Percentiles rank a stretch among this genome's conserved stretches.
phyloP scores from a whole-genome alignment of 2,888 invertebrate genomes.

The Lasioglossum lativentre region DNA sequence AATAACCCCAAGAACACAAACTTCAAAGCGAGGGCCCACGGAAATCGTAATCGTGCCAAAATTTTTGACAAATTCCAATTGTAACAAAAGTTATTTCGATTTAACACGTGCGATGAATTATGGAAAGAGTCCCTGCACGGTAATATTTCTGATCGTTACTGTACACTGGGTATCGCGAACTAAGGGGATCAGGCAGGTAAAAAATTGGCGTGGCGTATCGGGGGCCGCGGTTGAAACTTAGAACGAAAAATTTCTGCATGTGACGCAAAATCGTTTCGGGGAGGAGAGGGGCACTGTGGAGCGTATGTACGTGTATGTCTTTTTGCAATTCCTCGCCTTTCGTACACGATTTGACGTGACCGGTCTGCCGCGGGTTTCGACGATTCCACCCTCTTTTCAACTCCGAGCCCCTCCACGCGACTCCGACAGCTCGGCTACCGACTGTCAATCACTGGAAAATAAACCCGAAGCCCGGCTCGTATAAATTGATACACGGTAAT shows the following conservation, averaged over 20 bases:
- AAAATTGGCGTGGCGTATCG: background rate
- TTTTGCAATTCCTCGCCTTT: constrained; percentile 65
- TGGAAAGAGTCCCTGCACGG: background rate
- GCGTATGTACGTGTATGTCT: constrained; percentile 42
- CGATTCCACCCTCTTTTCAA: constrained; percentile 27
- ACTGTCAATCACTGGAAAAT: constrained; percentile 78
- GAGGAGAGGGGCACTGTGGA: constrained; percentile 3
- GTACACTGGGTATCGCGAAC: constrained; percentile 22
- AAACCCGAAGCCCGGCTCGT: constrained; percentile 66
- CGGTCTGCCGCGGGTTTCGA: constrained; percentile 14
- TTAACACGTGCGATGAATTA: too few species aligned
- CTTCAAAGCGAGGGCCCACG: too few species aligned
- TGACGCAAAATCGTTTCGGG: constrained; percentile 67
- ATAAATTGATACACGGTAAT: constrained; percentile 79
- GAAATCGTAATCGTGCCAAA: too few species aligned
- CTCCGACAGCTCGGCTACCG: constrained; percentile 58
- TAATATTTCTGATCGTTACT: background rate
- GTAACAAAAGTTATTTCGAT: background rate
- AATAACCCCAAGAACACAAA: too few species aligned
- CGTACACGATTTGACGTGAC: constrained; percentile 60
- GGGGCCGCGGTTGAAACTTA: constrained; percentile 33
- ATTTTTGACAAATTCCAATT: background rate
- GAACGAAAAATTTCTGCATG: constrained; percentile 63
- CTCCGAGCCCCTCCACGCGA: constrained; percentile 30
- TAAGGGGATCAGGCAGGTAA: constrained; percentile 42